A percentile compares a stretch with the other conserved stretches of the same genome.
These are phyloP conservation scores for Diorhabda elongata DNA, from an alignment of 1,140 invertebrate species.

Conservation along the genomic window DNA sequence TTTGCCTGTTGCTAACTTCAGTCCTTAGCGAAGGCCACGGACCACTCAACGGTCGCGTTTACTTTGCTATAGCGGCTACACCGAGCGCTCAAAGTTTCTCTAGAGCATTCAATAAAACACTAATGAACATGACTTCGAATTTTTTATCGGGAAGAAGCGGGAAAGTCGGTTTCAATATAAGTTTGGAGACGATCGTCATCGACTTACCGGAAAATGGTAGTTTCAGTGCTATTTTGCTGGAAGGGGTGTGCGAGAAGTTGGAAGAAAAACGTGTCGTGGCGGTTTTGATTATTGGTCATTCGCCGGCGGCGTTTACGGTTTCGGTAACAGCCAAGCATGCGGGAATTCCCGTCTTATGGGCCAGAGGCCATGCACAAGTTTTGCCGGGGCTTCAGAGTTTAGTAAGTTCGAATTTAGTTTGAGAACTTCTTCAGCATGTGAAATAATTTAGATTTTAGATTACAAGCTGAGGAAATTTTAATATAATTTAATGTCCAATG, in stretches of 20 bases:
- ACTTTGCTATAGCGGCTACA: conserved; percentile 43
- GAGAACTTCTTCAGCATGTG: conserved; percentile 7
- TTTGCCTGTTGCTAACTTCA: conserved; percentile 21
- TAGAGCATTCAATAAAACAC: conserved; percentile 45
- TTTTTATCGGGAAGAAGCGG: conserved; percentile 33
- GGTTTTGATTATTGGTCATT: conserved; percentile 45
- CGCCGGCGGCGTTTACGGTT: conserved; percentile 46
- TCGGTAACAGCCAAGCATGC: conserved; percentile 43
- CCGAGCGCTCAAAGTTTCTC: conserved; percentile 38
- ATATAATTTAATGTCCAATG: not conserved
- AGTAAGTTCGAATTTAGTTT: conserved; percentile 31
- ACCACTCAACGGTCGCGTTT: conserved; percentile 31
- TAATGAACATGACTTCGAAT: conserved; percentile 43
- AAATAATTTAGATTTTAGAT: conserved; percentile 4
- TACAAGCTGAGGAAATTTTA: not conserved
- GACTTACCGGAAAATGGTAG: conserved; percentile 45
- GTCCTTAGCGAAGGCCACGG: conserved; percentile 20
- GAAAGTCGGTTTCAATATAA: conserved; percentile 37
- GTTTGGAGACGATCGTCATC: conserved; percentile 42
- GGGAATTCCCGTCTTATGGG: conserved; percentile 48
- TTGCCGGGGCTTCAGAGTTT: conserved; percentile 40
- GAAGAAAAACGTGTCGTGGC: conserved; percentile 45
- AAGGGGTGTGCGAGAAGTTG: conserved; percentile 42
- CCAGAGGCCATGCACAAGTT: conserved; percentile 38
- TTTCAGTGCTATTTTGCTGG: conserved; percentile 44